Conservation (phyloP, 2,888 invertebrate species). For the Cheilosia grossa region DNA sequence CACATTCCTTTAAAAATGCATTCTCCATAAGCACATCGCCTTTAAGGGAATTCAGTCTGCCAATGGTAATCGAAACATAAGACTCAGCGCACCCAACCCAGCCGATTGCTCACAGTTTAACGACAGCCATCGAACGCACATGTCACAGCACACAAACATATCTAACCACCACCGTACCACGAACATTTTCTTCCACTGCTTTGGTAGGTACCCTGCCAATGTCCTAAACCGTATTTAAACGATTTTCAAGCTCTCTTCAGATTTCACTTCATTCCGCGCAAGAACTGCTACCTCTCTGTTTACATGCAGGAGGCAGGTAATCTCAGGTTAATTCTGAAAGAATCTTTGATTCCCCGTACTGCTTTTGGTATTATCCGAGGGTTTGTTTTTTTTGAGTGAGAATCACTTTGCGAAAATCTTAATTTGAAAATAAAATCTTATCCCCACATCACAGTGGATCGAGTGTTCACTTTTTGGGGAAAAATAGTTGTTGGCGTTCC, state of each 20-base stretch:
- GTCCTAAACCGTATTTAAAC: constrained; percentile 12
- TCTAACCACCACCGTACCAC: neutral
- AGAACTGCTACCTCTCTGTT: neutral
- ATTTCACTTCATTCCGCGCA: neutral
- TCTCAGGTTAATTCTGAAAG: constrained; percentile 11
- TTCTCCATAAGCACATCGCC: too few relatives aligned
- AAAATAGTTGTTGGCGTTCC: accelerated
- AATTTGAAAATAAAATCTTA: constrained; percentile 26
- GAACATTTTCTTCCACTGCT: neutral
- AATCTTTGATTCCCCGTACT: constrained; percentile 4
- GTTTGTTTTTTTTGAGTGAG: neutral
- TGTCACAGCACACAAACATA: neutral
- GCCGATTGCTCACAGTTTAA: neutral
- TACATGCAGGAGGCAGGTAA: constrained; percentile 30
- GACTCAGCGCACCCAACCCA: too few relatives aligned
- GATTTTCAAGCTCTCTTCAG: neutral
- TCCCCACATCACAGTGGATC: neutral
- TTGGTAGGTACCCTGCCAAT: neutral
- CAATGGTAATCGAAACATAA: neutral
- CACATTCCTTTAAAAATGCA: too few relatives aligned
- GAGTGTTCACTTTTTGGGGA: neutral
- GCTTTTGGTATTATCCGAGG: constrained; percentile 7
- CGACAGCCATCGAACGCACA: neutral
- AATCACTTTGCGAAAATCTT: constrained; percentile 34
- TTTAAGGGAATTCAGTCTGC: too few relatives aligned